Evolutionary conservation across 1,140 invertebrate species (phyloP).

Genomic region (Drosophila pseudoananassae): DNA sequence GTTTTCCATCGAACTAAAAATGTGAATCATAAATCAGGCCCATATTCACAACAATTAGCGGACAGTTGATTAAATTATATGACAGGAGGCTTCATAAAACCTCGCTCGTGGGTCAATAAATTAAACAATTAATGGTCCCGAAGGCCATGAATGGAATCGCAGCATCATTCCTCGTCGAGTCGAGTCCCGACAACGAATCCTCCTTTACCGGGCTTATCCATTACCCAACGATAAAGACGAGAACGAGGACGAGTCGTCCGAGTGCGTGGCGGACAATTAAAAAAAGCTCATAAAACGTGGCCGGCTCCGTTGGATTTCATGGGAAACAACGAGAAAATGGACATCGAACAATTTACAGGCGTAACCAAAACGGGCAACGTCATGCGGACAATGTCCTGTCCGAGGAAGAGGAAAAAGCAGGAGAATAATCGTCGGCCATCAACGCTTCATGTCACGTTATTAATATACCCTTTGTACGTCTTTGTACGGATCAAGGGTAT

Average conservation of each 20-base stretch:
- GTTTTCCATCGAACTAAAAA: neutral
- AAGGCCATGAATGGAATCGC: constrained; percentile 62
- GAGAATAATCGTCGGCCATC: constrained; percentile 21
- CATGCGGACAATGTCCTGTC: constrained; percentile 52
- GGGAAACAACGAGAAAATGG: constrained; percentile 32
- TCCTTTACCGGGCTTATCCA: constrained; percentile 32
- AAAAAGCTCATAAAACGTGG: constrained; percentile 48
- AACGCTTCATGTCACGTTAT: constrained; percentile 60
- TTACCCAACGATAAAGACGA: constrained; percentile 26
- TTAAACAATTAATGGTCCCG: constrained; percentile 68
- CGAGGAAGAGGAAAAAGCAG: neutral
- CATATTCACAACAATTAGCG: neutral
- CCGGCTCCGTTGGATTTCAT: constrained; percentile 8
- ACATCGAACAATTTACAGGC: constrained; percentile 73
- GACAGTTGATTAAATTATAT: constrained; percentile 24
- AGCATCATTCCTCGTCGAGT: constrained; percentile 43
- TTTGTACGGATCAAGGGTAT: neutral
- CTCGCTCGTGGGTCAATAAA: constrained; percentile 58
- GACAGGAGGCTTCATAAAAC: constrained; percentile 53
- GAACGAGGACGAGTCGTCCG: constrained; percentile 4
- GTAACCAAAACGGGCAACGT: constrained; percentile 66
- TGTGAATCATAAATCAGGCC: constrained; percentile 5
- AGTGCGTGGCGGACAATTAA: constrained; percentile 46
- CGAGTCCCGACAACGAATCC: constrained; percentile 25
- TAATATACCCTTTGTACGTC: neutral